Percentiles rank a stretch among this genome's conserved stretches.
Evolutionary conservation across 2,797 vertebrate species (phyloP).

Genomic region (Pteronotus mesoamericanus): DNA sequence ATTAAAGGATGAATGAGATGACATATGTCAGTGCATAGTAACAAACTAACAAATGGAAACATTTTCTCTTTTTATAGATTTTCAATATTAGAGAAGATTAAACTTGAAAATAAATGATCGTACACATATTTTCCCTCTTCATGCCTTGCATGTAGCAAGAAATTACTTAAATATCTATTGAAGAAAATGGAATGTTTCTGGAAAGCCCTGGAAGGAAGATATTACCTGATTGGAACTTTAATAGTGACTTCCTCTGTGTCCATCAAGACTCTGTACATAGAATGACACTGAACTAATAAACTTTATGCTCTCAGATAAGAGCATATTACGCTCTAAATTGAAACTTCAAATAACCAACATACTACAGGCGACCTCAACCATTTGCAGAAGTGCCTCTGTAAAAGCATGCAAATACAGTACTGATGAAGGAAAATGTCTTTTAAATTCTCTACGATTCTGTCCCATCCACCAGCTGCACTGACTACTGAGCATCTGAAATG

Average conservation of each 20-base stretch:
- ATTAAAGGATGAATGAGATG: neutral
- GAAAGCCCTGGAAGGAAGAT: neutral
- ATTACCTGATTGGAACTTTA: neutral
- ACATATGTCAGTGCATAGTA: neutral
- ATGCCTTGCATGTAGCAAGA: neutral
- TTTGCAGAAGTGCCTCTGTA: neutral
- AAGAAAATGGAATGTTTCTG: neutral
- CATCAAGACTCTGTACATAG: neutral
- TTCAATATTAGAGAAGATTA: conserved; percentile 9
- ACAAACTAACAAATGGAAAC: neutral
- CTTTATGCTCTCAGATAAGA: neutral
- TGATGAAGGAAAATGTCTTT: neutral
- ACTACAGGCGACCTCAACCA: neutral
- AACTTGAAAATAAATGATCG: neutral
- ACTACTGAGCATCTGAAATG: neutral
- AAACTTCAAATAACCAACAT: neutral
- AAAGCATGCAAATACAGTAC: neutral
- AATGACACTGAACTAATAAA: neutral
- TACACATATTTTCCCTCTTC: neutral
- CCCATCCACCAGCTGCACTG: fast-evolving
- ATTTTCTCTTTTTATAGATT: neutral
- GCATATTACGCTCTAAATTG: neutral
- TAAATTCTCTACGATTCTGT: neutral
- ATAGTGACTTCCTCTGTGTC: neutral
- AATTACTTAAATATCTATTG: neutral